Base-by-base conservation (phyloP, 2,797 vertebrate species). In the Labroides dimidiatus region DNA sequence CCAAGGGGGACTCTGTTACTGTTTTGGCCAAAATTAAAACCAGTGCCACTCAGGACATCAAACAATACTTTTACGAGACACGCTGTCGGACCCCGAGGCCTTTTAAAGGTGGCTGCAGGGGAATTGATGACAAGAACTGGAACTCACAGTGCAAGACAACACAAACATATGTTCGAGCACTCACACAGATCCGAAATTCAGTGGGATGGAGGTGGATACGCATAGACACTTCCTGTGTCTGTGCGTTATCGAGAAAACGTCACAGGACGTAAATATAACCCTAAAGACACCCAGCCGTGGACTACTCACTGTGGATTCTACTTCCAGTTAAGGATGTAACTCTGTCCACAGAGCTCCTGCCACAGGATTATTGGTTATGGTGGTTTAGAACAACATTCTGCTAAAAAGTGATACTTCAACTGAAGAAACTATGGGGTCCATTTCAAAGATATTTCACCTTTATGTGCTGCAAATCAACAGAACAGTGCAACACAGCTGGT, bases 101-200 rank as follows among this genome's bases (percentile, higher is more conserved):
- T 0, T 92, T 94, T 21, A 97, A 95, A 86, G 95, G 92, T 0
- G 95, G 97, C 61, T 99, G 98, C 87, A 93, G 96, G 1, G 98
- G 98, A n/a, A 99, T 99, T 0, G 98, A 99, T 0, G 95, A 96
- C 69, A 99, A 98, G 92, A 96, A 98, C 94, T 99, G 97, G 97
- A 99, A 99, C 87, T 99, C 98, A 5, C 96, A 99, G 92, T 99
- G 98, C 88, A 99, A 98, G 94, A 98, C 97, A 0, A 95, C 96
- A 10, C 97, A 99, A 87, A 97, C 97, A 0, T 97, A 94, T 0
- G 98, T 99, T 17, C 93, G 98, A 24, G 98, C 98, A 43, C 93
- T 99, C 87, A 97, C 96, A 30, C 95, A 95, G 65, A 86, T 94
- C 64, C 93, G 93, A 71, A 95, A 93, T 50, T 75, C 90, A 1